phyloP scores from a whole-genome alignment of 2,797 vertebrate species.

The Ctenopoma multispine region DNA sequence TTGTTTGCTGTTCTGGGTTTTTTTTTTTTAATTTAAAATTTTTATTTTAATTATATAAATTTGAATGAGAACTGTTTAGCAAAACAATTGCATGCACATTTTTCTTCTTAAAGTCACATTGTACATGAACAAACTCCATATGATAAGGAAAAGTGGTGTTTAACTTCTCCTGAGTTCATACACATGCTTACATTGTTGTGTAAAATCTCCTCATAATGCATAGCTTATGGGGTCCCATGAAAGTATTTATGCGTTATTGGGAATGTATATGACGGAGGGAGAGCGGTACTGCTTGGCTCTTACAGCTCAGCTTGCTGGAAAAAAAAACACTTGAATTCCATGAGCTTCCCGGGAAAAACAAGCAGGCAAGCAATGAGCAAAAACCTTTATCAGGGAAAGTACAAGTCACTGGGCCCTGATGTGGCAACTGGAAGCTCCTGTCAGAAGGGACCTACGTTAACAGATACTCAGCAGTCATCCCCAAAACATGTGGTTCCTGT shows the following conservation, averaged over 20 bases:
- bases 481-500: slow-evolving; percentile 81
- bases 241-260: slow-evolving; percentile 78
- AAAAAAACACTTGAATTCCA: slow-evolving; percentile 57
- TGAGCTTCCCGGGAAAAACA: slow-evolving; percentile 75
- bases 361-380: slow-evolving; percentile 30
- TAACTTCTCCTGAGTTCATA: slow-evolving; percentile 25
- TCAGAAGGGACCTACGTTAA: slow-evolving; percentile 70
- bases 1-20: not conserved
- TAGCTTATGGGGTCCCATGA: slow-evolving; percentile 71
- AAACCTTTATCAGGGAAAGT: slow-evolving; percentile 75
- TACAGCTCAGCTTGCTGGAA: slow-evolving; percentile 56
- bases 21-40: not conserved
- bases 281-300: slow-evolving; percentile 66
- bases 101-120: not conserved
- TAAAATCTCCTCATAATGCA: slow-evolving; percentile 61
- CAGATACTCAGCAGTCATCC: slow-evolving; percentile 78
- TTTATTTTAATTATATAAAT: slow-evolving; percentile 8
- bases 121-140: slow-evolving; percentile 17
- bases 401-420: slow-evolving; percentile 73
- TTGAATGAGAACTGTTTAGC: slow-evolving; percentile 2
- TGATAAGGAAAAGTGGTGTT: slow-evolving; percentile 30
- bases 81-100: slow-evolving; percentile 16
- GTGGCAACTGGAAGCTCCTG: slow-evolving; percentile 70
- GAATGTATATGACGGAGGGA: slow-evolving; percentile 63
- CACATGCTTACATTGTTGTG: slow-evolving; percentile 51